These are phyloP conservation scores for Urocynchramus pylzowi DNA, from an alignment of 2,113 vertebrate genomes.

Conservation along the genomic window DNA sequence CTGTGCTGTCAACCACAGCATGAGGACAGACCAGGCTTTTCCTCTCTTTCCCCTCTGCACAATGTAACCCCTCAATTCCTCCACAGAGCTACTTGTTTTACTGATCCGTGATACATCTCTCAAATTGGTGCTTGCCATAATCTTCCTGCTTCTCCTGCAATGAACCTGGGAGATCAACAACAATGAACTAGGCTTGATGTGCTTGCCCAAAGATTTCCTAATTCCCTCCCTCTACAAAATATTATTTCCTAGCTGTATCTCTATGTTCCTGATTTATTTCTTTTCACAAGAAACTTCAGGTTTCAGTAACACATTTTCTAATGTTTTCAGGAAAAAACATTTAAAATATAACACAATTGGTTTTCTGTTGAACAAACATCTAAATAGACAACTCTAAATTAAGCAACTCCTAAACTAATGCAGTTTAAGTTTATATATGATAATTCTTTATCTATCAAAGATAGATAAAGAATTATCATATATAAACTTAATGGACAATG, in stretches of 20 bases:
- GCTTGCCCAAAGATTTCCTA: background rate
- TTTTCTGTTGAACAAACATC: background rate
- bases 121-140: background rate
- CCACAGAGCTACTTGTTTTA: background rate
- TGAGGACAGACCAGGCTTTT: background rate
- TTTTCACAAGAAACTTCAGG: background rate
- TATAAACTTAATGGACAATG: background rate
- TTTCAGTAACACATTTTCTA: background rate
- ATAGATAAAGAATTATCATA: too few relatives aligned
- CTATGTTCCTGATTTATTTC: background rate
- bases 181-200: background rate
- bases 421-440: background rate
- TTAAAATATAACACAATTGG: background rate
- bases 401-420: background rate
- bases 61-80: background rate
- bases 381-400: background rate
- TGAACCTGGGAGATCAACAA: background rate
- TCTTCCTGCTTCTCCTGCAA: background rate
- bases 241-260: background rate
- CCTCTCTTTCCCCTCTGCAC: background rate
- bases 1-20: background rate
- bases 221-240: background rate
- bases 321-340: background rate
- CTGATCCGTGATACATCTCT: background rate
- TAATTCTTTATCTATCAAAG: background rate